phyloP scores from a whole-genome alignment of 92 coral and sea anemone genomes.

The Epizoanthus fatuus region DNA sequence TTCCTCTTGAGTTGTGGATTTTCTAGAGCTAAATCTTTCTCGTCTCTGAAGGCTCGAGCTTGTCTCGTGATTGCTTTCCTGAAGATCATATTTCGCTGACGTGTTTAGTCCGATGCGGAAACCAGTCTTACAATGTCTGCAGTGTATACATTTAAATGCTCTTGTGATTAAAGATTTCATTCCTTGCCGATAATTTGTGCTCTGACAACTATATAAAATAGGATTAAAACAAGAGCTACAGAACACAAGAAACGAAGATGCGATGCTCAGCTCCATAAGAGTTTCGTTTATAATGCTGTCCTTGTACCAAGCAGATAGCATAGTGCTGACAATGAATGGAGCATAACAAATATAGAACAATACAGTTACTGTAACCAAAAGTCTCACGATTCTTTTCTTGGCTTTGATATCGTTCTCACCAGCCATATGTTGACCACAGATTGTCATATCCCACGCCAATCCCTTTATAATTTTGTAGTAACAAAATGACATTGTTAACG shows the following conservation, averaged over 20 bases:
- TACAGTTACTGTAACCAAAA: constrained; percentile 7
- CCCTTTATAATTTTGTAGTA: constrained; percentile 34
- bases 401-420: constrained; percentile 20
- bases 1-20: constrained; percentile 13
- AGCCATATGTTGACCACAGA: constrained; percentile 11
- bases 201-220: constrained; percentile 26
- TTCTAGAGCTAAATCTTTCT: constrained; percentile 7
- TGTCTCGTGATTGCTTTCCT: constrained; percentile 16
- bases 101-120: not conserved
- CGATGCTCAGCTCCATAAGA: not conserved
- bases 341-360: constrained; percentile 9
- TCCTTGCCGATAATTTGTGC: constrained; percentile 28
- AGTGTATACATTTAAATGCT: not conserved
- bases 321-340: constrained; percentile 1
- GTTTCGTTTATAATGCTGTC: not conserved
- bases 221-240: constrained; percentile 32
- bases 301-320: constrained; percentile 15
- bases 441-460: constrained; percentile 27
- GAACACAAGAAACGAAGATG: constrained; percentile 16
- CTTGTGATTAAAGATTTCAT: constrained; percentile 2
- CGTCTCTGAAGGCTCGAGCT: constrained; percentile 13
- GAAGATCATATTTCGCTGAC: constrained; percentile 20
- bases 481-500: constrained; percentile 7
- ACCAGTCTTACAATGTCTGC: not conserved
- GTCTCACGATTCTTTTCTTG: constrained; percentile 20